Percentiles rank a stretch among this genome's conserved stretches.
Conservation (phyloP, 1,140 invertebrate species). For the Chionoecetes opilio region DNA sequence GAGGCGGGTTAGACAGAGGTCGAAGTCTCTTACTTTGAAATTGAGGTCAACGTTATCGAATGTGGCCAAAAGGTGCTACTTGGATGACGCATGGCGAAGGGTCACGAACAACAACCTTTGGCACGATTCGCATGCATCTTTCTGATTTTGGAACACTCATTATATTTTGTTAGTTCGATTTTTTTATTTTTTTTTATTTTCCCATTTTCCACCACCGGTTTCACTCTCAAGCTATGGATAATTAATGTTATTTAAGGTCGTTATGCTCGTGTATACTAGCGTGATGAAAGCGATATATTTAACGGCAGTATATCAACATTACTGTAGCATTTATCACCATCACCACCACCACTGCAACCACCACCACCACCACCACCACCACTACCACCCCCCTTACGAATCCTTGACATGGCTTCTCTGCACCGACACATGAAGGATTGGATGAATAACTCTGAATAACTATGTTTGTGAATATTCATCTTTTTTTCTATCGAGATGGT, state of each 20-base stretch:
- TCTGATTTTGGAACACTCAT: no score
- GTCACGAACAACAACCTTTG: background rate
- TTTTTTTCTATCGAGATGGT: no score
- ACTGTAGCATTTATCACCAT: background rate
- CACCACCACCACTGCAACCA: background rate
- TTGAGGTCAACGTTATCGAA: conserved; percentile 14
- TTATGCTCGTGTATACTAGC: background rate
- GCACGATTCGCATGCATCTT: background rate
- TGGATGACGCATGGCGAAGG: background rate
- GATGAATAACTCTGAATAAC: no score
- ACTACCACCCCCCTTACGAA: background rate
- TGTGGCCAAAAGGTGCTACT: background rate
- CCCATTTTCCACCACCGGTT: no score
- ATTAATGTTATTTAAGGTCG: background rate
- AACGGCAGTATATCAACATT: background rate
- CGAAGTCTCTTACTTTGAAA: background rate
- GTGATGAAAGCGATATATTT: conserved; percentile 32
- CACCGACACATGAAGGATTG: background rate
- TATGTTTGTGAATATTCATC: no score
- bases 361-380: background rate
- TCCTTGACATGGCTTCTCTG: no score
- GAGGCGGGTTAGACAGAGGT: background rate
- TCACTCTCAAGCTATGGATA: no score
- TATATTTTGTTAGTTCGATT: no score
- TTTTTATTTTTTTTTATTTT: no score